Conservation (phyloP, 2,797 vertebrate genomes). For the Numenius phaeopus region DNA sequence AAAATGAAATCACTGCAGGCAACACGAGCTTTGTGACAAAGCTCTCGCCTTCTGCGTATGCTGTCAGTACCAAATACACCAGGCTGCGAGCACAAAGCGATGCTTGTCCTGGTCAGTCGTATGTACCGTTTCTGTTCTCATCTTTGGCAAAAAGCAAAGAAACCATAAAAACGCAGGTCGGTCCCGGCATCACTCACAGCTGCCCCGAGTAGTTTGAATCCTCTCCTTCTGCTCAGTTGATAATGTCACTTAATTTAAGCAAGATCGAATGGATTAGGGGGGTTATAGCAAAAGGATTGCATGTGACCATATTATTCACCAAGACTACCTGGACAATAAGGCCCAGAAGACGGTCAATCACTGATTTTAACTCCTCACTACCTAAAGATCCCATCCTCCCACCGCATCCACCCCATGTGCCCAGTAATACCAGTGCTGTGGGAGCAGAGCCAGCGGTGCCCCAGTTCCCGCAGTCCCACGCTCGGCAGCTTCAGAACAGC, state of each 20-base stretch:
- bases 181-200: not conserved
- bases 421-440: rapidly evolving
- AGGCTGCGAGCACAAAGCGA: not conserved
- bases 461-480: not conserved
- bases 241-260: not conserved
- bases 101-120: not conserved
- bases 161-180: not conserved
- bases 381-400: not conserved
- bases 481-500: not conserved
- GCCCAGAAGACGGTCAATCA: not conserved
- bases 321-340: not conserved
- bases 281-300: not conserved
- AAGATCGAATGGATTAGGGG: not conserved
- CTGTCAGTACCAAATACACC: not conserved
- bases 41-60: not conserved
- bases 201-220: not conserved
- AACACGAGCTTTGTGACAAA: not conserved
- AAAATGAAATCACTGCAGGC: not conserved
- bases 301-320: rapidly evolving
- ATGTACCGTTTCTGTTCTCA: not conserved
- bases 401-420: rapidly evolving
- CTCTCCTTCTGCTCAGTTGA: not conserved
- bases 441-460: not conserved
- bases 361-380: not conserved
- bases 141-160: constrained; percentile 9